A percentile compares a stretch with the other conserved stretches of the same genome.
Conservation (phyloP, 2,113 vertebrate species). For the Carollia perspicillata region DNA sequence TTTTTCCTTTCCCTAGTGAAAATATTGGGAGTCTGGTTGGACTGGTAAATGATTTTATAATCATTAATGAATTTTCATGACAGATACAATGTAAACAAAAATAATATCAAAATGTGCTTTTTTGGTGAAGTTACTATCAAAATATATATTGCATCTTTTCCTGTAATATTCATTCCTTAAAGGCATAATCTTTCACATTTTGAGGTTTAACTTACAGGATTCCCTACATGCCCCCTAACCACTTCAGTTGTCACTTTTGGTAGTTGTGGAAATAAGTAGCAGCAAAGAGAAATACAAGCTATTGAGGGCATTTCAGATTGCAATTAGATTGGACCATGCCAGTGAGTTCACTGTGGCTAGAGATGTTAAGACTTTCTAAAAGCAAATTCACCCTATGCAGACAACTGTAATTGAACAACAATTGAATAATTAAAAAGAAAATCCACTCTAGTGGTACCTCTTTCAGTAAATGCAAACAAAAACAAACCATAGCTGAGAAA, state of each 20-base stretch:
- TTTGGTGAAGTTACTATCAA: slow-evolving; percentile 7
- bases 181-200: background rate
- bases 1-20: slow-evolving; percentile 30
- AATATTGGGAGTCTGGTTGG: background rate
- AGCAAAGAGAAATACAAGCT: background rate
- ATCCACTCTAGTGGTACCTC: background rate
- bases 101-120: slow-evolving; percentile 11
- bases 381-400: background rate
- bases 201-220: background rate
- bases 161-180: slow-evolving; percentile 13
- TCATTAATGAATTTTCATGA: slow-evolving; percentile 57
- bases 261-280: slow-evolving; percentile 40
- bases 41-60: slow-evolving; percentile 57
- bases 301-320: background rate
- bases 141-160: background rate
- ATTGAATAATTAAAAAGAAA: background rate
- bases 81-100: slow-evolving; percentile 34
- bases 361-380: background rate
- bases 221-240: background rate
- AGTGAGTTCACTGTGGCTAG: background rate
- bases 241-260: slow-evolving; percentile 6
- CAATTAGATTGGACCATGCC: slow-evolving; percentile 13
- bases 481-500: background rate
- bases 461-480: background rate
- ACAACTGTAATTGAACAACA: no score